A percentile compares a stretch with the other conserved stretches of the same genome.
These are phyloP conservation scores for Aporophyla nigra DNA, from an alignment of 2,888 invertebrate species.

Conservation along the genomic window DNA sequence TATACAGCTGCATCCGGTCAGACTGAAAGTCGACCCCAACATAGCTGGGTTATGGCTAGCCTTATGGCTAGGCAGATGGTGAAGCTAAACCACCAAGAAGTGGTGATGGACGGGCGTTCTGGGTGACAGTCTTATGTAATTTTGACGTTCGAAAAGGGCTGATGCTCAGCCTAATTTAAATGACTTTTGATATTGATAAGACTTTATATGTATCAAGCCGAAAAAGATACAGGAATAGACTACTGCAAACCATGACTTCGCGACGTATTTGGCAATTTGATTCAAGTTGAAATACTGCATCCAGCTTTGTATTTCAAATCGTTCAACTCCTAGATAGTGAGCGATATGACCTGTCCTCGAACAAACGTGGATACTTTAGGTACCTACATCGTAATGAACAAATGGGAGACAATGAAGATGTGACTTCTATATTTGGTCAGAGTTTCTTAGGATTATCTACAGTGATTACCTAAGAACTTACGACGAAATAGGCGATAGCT, in stretches of 20 bases:
- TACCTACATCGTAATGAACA: conserved; percentile 20
- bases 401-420: conserved; percentile 35
- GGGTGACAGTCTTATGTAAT: too few species aligned
- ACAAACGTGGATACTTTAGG: neutral
- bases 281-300: conserved; percentile 32
- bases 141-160: too few species aligned
- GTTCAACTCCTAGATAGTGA: conserved; percentile 32
- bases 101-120: too few species aligned
- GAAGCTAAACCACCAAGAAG: too few species aligned
- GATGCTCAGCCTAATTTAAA: neutral
- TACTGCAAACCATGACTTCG: neutral
- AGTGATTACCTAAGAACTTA: neutral
- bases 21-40: too few species aligned
- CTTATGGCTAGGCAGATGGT: too few species aligned
- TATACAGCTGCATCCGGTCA: too few species aligned
- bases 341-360: conserved; percentile 41
- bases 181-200: neutral
- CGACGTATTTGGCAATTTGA: neutral
- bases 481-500: neutral
- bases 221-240: neutral
- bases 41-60: too few species aligned
- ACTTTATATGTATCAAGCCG: neutral
- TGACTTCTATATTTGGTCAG: conserved; percentile 21
- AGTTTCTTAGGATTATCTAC: neutral
- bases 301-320: neutral